Evolutionary conservation across 2,888 invertebrate genomes (phyloP).

Genomic region (Cantharis flavilabris): DNA sequence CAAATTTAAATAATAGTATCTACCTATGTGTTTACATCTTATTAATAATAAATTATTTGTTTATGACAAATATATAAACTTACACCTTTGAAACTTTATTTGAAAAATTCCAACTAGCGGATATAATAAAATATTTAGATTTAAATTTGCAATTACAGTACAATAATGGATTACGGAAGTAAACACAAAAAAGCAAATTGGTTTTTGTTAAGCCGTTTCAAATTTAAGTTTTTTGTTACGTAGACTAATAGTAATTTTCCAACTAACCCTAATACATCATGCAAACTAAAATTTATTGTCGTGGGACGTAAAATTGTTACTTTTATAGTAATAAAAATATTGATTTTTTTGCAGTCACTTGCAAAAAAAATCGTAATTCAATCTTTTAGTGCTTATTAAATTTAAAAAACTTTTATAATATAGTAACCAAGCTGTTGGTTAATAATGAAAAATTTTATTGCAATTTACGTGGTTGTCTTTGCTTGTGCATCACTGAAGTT

Average conservation of each 20-base stretch:
- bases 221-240: neutral
- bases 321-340: neutral
- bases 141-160: neutral
- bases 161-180: neutral
- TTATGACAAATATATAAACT: too few relatives aligned
- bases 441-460: neutral
- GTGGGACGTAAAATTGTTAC: neutral
- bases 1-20: neutral
- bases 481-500: neutral
- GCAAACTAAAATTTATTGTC: conserved; percentile 9
- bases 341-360: neutral
- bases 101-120: neutral
- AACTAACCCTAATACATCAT: conserved; percentile 14
- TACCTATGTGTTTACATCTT: too few relatives aligned
- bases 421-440: neutral
- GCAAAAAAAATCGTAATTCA: neutral
- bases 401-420: neutral
- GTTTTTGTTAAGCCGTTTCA: neutral
- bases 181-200: neutral
- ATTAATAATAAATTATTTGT: too few relatives aligned
- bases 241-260: conserved; percentile 9
- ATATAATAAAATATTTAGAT: neutral
- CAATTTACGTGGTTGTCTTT: neutral
- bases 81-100: neutral
- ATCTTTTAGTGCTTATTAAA: neutral